A percentile compares a stretch with the other conserved stretches of the same genome.
Evolutionary conservation across 2,113 vertebrate genomes (phyloP).

Genomic region (Aegotheles bennettii): DNA sequence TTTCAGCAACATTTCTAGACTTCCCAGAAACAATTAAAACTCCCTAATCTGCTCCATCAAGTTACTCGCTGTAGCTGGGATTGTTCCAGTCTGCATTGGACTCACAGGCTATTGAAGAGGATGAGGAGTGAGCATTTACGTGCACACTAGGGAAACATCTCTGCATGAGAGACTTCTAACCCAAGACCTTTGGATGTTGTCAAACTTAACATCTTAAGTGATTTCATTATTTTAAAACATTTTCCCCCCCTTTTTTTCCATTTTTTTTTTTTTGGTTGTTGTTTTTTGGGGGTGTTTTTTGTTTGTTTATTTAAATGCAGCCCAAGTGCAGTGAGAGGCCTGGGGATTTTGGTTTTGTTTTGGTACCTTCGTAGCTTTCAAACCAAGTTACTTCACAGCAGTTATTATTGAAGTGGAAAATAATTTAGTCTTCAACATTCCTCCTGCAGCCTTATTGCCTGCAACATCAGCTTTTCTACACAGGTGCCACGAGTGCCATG

Average conservation of each 20-base stretch:
- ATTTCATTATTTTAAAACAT: neutral
- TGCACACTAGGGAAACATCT: neutral
- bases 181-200: neutral
- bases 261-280: neutral
- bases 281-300: too few species aligned
- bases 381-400: neutral
- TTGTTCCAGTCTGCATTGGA: neutral
- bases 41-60: neutral
- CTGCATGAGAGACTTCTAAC: neutral
- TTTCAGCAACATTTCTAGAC: neutral
- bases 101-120: accelerated
- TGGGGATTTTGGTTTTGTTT: neutral
- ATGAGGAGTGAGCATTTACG: neutral
- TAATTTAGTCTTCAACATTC: neutral
- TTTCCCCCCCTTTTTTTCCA: accelerated
- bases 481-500: neutral
- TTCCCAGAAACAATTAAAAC: neutral
- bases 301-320: neutral
- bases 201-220: neutral
- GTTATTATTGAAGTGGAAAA: neutral
- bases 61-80: neutral
- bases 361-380: neutral
- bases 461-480: neutral
- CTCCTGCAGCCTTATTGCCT: neutral
- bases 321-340: neutral